Conservation (phyloP, 1,140 invertebrate genomes). For the Diprion similis region DNA sequence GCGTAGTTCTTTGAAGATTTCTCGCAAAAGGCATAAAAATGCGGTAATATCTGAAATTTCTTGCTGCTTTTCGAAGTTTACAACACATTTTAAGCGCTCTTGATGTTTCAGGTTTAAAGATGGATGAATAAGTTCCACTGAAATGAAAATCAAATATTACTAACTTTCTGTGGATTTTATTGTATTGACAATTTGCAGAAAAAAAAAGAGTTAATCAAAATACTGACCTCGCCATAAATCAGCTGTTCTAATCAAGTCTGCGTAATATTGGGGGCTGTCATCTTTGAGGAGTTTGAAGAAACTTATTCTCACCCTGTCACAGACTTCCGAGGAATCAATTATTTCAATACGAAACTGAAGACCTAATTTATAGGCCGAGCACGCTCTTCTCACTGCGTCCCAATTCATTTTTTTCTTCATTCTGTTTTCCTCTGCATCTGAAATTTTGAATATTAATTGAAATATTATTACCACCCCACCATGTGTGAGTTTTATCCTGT, state of each 20-base stretch:
- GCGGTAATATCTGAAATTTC: constrained; percentile 33
- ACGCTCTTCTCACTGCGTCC: constrained; percentile 46
- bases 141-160: constrained; percentile 28
- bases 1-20: constrained; percentile 41
- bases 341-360: constrained; percentile 44
- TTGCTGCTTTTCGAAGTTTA: constrained; percentile 32
- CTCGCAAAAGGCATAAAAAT: constrained; percentile 43
- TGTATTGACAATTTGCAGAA: neutral
- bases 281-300: constrained; percentile 38
- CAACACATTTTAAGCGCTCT: constrained; percentile 28
- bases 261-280: constrained; percentile 42
- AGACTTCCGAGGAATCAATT: constrained; percentile 26
- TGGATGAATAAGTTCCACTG: constrained; percentile 47
- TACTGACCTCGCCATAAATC: constrained; percentile 46
- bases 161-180: constrained; percentile 15
- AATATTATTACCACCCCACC: neutral
- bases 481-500: no score
- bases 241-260: constrained; percentile 30
- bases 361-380: constrained; percentile 42
- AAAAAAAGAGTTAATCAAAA: neutral
- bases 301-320: constrained; percentile 40
- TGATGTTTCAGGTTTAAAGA: constrained; percentile 36
- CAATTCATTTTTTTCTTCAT: constrained; percentile 33
- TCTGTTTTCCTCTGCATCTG: constrained; percentile 37
- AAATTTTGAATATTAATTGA: constrained; percentile 5